Evolutionary conservation across 2,113 vertebrate genomes (phyloP), one percentile per base, ranked within the genome.

Genomic region (Cyprinodon brontotheroides): DNA sequence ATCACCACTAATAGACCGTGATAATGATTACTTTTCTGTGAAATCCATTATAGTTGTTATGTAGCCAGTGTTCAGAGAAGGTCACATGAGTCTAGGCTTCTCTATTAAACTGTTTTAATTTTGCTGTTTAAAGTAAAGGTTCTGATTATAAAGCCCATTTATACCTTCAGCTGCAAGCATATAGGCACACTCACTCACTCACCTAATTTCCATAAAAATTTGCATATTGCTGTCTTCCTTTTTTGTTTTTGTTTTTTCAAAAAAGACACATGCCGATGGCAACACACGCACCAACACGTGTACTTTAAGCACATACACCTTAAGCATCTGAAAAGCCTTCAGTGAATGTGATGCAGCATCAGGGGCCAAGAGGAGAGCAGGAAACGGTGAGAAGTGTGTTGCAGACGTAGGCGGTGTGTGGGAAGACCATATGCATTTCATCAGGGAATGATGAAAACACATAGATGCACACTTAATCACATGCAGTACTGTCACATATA

Each of bases 401-500:
- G 87, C 79, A 83, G 82, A 67, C 20, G 90, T 93, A 82, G 91
- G 93, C 37, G 77, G 67, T 85, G 88, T 74, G 89, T 92, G 89
- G 91, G 91, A 86, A 75, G 87, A 74, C 83, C 86, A 84, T 92
- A 88, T 89, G 90, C 75, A 89, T 92, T 92, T 86, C 80, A 89
- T 85, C 77, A 72, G 74, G 73, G 85, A 62, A 75, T 67, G 81
- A 89, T 81, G 80, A 75, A 80, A 86, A 81, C 80, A 79, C 74
- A 75, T 13, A 17, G 64, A 43, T 9, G 11, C 76, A 74, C 71
- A 68, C 72, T 70, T 79, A 72, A 85, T 86, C 80, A 83, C 75
- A 76, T 79, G 78, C 75, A 72, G 62, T 59, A 69, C 72, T 79
- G 74, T 80, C 65, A 84, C 70, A 68, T 70, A n/a, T 57, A 20